Evolutionary conservation across 2,113 vertebrate species (phyloP).

Genomic region (Trematomus loennbergii): DNA sequence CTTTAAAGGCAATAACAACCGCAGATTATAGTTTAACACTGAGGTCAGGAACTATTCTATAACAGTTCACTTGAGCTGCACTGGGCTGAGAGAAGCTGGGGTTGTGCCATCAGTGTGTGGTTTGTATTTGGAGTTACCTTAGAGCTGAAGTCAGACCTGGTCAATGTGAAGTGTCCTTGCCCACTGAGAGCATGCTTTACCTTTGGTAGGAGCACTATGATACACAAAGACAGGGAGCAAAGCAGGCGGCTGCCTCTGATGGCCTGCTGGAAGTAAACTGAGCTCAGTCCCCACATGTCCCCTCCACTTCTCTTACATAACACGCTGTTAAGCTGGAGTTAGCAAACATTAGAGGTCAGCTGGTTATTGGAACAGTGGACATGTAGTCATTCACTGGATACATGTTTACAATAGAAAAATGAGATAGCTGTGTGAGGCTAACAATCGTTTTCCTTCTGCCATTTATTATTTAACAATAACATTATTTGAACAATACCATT

Average conservation of each 20-base stretch:
- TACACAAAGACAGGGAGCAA: conserved; percentile 17
- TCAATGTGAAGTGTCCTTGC: conserved; percentile 50
- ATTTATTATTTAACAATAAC: not conserved
- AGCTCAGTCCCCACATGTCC: conserved; percentile 47
- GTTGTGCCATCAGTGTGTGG: conserved; percentile 29
- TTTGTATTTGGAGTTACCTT: conserved; percentile 69
- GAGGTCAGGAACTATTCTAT: conserved; percentile 58
- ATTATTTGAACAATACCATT: not conserved
- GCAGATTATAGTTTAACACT: conserved; percentile 55
- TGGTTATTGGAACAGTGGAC: conserved; percentile 73
- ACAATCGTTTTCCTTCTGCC: conserved; percentile 19
- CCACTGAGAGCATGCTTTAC: conserved; percentile 10
- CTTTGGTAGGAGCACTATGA: conserved; percentile 29
- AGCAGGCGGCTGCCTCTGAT: conserved; percentile 25
- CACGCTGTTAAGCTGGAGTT: conserved; percentile 70
- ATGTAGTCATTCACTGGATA: conserved; percentile 52
- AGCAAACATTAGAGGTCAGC: conserved; percentile 76
- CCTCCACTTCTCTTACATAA: conserved; percentile 71
- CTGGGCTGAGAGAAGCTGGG: conserved; percentile 36
- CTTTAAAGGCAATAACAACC: conserved; percentile 50
- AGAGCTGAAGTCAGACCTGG: conserved; percentile 54
- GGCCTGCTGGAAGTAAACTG: conserved; percentile 42
- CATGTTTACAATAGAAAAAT: conserved; percentile 50
- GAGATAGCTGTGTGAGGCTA: conserved; percentile 31
- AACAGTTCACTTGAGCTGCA: conserved; percentile 63